phyloP scores from a whole-genome alignment of 2,888 invertebrate species.

The Sphaerophoria taeniata region DNA sequence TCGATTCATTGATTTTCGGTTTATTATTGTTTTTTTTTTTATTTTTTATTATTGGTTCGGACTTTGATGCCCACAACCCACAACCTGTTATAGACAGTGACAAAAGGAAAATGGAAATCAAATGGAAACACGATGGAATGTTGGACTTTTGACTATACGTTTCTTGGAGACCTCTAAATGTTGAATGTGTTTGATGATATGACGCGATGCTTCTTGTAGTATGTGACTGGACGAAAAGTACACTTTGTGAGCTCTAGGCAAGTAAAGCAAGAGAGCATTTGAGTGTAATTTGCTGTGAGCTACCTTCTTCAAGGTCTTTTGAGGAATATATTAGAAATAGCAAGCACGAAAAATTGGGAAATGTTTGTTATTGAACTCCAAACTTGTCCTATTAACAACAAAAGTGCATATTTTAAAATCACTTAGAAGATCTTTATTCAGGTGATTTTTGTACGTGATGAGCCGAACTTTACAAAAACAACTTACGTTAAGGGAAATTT shows the following conservation, averaged over 20 bases:
- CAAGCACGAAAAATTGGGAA: conserved; percentile 22
- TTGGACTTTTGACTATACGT: neutral
- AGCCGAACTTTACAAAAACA: neutral
- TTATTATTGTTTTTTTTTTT: neutral
- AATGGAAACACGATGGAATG: conserved; percentile 3
- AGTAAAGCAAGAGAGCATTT: conserved; percentile 1
- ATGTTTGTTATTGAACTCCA: conserved; percentile 10
- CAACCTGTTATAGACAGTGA: neutral
- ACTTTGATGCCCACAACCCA: neutral
- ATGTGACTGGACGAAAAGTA: conserved; percentile 43
- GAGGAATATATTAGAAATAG: neutral
- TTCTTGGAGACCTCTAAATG: conserved; percentile 28
- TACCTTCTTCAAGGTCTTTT: conserved; percentile 53
- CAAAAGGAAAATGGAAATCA: conserved; percentile 42
- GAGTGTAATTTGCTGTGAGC: neutral
- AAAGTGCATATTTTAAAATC: neutral
- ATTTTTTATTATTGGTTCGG: neutral
- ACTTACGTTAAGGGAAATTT: neutral
- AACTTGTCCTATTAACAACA: neutral
- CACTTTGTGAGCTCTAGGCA: neutral
- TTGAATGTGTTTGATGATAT: conserved; percentile 6
- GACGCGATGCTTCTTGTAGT: conserved; percentile 2
- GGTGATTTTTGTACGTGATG: conserved; percentile 8
- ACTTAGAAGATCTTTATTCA: conserved; percentile 15
- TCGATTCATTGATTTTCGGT: conserved; percentile 14